These are phyloP conservation scores for Dermatemys mawii DNA, from an alignment of 2,113 vertebrate genomes.

Conservation along the genomic window DNA sequence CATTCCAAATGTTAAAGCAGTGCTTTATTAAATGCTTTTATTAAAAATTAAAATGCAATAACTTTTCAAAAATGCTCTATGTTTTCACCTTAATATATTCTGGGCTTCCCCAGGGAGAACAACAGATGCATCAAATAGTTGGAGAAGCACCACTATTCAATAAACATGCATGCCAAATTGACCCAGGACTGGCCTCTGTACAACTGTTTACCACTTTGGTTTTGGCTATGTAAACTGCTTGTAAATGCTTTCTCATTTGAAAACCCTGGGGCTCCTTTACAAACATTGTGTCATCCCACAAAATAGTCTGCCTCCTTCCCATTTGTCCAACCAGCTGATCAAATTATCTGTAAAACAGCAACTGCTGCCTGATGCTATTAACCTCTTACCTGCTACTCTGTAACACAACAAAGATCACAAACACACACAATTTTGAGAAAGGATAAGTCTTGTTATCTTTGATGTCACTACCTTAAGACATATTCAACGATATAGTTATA, in stretches of 20 bases:
- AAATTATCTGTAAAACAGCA: not conserved
- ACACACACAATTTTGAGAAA: not conserved
- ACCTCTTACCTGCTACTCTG: not conserved
- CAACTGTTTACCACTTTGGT: conserved; percentile 51
- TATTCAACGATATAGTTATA: not conserved
- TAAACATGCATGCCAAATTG: conserved; percentile 44
- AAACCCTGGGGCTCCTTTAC: conserved; percentile 3
- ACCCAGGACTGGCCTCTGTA: conserved; percentile 30
- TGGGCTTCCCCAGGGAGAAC: not conserved
- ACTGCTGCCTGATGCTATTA: not conserved
- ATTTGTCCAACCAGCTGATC: not conserved
- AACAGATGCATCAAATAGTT: conserved; percentile 18
- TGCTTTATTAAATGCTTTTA: conserved; percentile 45
- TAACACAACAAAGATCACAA: not conserved
- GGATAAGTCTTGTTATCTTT: not conserved
- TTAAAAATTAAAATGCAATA: conserved; percentile 62
- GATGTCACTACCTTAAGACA: not conserved
- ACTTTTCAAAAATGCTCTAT: conserved; percentile 35
- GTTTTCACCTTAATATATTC: conserved; percentile 39
- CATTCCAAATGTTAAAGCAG: conserved; percentile 18
- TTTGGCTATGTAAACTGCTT: conserved; percentile 53
- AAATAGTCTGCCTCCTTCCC: not conserved
- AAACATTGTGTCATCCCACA: not conserved
- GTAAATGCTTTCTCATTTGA: conserved; percentile 44
- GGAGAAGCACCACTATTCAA: conserved; percentile 15